Evolutionary conservation across 2,113 vertebrate species (phyloP), one percentile per base, ranked within the genome.

Genomic region (Garra rufa): DNA sequence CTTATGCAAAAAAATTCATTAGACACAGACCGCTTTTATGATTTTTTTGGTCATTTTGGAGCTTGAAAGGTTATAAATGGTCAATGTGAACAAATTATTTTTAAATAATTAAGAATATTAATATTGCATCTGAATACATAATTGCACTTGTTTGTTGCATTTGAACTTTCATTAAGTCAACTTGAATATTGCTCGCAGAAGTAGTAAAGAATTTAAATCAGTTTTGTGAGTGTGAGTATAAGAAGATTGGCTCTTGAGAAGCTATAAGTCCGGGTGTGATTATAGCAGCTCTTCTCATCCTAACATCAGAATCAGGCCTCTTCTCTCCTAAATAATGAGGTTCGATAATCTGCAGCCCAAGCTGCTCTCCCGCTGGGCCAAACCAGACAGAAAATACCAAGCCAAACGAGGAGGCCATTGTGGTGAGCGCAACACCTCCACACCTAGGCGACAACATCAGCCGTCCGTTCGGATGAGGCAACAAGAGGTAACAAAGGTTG

Each of bases 311-410:
- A 67, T 63, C 34, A 34, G 71, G 55, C 19, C 81, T 48, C 71
- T 67, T 28, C 10, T 7, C 52, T 61, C 19, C 50, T 77, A 43
- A 83, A 82, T 82, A 83, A 85, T 77, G 52, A 74, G 61, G 41
- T 59, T 76, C 17, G 46, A 61, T 86, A 88, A 88, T 89, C 85
- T 73, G 48, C 75, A 55, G 50, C 75, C 78, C 85, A 87, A 88
- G 44, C 87, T 11, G 34, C 44, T 70, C 79, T 82, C 87, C 79
- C 28, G 69, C 85, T 86, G 88, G 46, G 83, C 80, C 82, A 85
- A 83, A 83, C 61, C 85, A 88, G 84, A 86, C 81, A 78, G 78
- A 82, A 85, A 85, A 88, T 85, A 86, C 41, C 38, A 63, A 87
- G 67, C 77, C 55, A 77, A 59, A 82, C 65, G 80, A 86, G 59